Evolutionary conservation across 2,797 vertebrate genomes (phyloP).

Genomic region (Macroramphosus scolopax): DNA sequence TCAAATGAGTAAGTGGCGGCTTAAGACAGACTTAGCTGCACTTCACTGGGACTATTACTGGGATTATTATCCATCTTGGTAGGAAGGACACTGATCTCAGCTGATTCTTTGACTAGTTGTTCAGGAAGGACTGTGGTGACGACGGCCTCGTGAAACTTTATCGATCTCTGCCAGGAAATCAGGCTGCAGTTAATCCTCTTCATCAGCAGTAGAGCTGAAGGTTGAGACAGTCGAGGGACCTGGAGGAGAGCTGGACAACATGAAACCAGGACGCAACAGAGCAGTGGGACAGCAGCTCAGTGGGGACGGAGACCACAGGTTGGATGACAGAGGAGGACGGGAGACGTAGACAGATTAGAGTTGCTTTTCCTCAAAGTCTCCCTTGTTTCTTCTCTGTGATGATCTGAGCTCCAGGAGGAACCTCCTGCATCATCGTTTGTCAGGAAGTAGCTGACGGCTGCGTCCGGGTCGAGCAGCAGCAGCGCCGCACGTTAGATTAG

Average conservation of each 20-base stretch:
- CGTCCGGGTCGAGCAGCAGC: too few species aligned
- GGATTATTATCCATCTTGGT: conserved; percentile 48
- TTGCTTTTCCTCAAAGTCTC: too few species aligned
- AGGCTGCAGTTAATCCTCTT: conserved; percentile 39
- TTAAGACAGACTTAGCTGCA: conserved; percentile 55
- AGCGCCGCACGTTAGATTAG: too few species aligned
- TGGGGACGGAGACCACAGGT: conserved; percentile 13
- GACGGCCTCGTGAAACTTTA: conserved; percentile 44
- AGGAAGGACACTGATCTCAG: conserved; percentile 22
- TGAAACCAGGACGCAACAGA: not conserved
- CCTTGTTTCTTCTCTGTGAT: conserved; percentile 1
- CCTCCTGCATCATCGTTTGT: not conserved
- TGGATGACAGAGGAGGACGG: conserved; percentile 14
- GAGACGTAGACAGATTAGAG: too few species aligned
- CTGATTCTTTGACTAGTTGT: conserved; percentile 28
- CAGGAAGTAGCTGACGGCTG: too few species aligned
- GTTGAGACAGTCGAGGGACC: too few species aligned
- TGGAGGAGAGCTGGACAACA: not conserved
- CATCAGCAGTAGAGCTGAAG: not conserved
- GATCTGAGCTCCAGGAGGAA: conserved; percentile 16
- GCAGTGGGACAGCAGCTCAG: conserved; percentile 19
- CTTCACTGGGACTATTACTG: conserved; percentile 68
- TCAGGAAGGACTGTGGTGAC: not conserved
- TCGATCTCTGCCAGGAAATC: conserved; percentile 48
- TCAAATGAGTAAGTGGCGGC: conserved; percentile 66